phyloP scores from a whole-genome alignment of 2,113 vertebrate species.

The Coturnix japonica region DNA sequence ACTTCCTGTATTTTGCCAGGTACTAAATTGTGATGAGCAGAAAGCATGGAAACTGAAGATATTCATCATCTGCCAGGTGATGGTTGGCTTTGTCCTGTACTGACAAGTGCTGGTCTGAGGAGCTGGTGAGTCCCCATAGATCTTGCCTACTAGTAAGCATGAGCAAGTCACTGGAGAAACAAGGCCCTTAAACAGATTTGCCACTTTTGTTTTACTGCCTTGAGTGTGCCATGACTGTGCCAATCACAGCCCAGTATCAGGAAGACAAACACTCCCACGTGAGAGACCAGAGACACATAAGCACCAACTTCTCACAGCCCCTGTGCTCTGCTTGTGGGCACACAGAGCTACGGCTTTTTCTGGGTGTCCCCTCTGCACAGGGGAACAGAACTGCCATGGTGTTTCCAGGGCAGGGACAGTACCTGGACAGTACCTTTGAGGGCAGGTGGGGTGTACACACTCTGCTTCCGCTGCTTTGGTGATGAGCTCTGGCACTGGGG shows the following conservation, averaged over 20 bases:
- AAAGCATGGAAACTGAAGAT: background rate
- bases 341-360: fast-evolving
- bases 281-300: fast-evolving
- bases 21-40: background rate
- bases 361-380: fast-evolving
- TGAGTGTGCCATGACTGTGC: too few species aligned
- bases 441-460: conserved; percentile 84
- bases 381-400: fast-evolving
- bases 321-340: fast-evolving
- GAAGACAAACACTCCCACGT: fast-evolving
- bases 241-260: fast-evolving
- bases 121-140: background rate
- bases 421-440: conserved; percentile 89
- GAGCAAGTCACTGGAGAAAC: background rate
- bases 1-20: background rate
- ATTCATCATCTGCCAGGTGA: background rate
- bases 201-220: background rate
- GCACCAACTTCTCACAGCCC: fast-evolving
- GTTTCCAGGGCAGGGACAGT: background rate
- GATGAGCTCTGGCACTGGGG: conserved; percentile 78
- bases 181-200: background rate
- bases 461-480: conserved; percentile 91
- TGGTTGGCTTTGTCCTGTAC: background rate
- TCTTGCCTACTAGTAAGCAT: background rate
- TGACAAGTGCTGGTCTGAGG: background rate